Percentiles rank a stretch among this genome's conserved stretches.
Evolutionary conservation across 53 echinoderm and acorn worm genomes (phyloP).

Genomic region (Arbacia lixula): DNA sequence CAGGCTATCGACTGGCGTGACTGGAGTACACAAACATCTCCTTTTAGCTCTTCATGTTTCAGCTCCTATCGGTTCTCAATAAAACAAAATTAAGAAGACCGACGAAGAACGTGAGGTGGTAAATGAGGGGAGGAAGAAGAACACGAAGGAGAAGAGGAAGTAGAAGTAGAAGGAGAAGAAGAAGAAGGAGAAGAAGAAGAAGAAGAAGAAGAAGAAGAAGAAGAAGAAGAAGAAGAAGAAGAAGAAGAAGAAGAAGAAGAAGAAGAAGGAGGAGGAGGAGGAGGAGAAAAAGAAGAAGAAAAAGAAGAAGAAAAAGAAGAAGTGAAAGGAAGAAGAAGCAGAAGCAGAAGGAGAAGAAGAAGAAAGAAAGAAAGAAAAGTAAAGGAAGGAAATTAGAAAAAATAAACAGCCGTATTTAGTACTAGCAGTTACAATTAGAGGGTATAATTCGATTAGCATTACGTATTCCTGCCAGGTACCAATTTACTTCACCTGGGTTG

Average conservation of each 20-base stretch:
- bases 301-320: background rate
- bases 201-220: conserved; percentile 26
- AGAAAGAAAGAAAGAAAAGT: background rate
- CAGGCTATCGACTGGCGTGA: too few species aligned
- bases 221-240: conserved; percentile 17
- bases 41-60: too few species aligned
- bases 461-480: too few species aligned
- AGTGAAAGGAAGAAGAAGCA: background rate
- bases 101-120: background rate
- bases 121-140: background rate
- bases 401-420: too few species aligned
- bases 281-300: background rate
- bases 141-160: background rate
- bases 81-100: too few species aligned
- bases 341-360: background rate
- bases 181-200: background rate
- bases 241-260: background rate
- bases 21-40: too few species aligned
- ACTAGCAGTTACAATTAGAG: too few species aligned
- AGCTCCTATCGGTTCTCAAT: too few species aligned
- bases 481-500: too few species aligned
- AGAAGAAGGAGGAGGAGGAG: background rate
- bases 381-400: too few species aligned
- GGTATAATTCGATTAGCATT: too few species aligned
- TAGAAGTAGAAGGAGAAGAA: conserved; percentile 3